A percentile compares a stretch with the other conserved stretches of the same genome.
Evolutionary conservation across 2,888 invertebrate genomes (phyloP).

Genomic region (Paralinhomoeus sp.): DNA sequence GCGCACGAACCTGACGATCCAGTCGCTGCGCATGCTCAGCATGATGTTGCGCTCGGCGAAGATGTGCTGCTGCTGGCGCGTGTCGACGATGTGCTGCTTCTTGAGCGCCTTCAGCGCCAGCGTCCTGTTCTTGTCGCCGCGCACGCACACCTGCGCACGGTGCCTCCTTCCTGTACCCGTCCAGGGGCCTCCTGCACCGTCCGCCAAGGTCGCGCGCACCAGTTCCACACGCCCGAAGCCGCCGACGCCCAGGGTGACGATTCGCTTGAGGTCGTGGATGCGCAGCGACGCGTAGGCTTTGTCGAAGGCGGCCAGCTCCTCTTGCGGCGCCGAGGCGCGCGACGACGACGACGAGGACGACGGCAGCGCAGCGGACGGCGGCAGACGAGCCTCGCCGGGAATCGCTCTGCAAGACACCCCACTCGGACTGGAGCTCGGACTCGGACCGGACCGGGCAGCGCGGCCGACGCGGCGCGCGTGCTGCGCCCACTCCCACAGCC

Average conservation of each 20-base stretch:
- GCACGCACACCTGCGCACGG: conserved; percentile 26
- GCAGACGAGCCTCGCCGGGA: no score
- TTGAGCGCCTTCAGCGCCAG: conserved; percentile 70
- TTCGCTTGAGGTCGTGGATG: conserved; percentile 50
- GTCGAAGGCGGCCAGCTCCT: no score
- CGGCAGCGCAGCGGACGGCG: no score
- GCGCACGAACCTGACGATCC: conserved; percentile 59
- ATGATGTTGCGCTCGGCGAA: conserved; percentile 64
- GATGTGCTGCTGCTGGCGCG: conserved; percentile 65
- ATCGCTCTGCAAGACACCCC: no score
- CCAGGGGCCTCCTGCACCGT: background rate
- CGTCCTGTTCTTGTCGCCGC: conserved; percentile 32
- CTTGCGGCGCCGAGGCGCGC: no score
- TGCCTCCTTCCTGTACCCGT: no score
- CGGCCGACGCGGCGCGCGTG: no score
- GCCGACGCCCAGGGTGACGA: conserved; percentile 69
- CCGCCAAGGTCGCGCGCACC: conserved; percentile 8
- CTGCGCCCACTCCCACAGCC: no score
- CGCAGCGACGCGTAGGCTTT: conserved; percentile 41
- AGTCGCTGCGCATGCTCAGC: conserved; percentile 47
- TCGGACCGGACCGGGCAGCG: no score
- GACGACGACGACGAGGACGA: no score
- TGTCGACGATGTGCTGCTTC: conserved; percentile 64
- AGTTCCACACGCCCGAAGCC: conserved; percentile 62
- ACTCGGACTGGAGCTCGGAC: no score